A percentile compares a stretch with the other conserved stretches of the same genome.
Evolutionary conservation across 2,797 vertebrate genomes (phyloP).

Genomic region (Peromyscus eremicus): DNA sequence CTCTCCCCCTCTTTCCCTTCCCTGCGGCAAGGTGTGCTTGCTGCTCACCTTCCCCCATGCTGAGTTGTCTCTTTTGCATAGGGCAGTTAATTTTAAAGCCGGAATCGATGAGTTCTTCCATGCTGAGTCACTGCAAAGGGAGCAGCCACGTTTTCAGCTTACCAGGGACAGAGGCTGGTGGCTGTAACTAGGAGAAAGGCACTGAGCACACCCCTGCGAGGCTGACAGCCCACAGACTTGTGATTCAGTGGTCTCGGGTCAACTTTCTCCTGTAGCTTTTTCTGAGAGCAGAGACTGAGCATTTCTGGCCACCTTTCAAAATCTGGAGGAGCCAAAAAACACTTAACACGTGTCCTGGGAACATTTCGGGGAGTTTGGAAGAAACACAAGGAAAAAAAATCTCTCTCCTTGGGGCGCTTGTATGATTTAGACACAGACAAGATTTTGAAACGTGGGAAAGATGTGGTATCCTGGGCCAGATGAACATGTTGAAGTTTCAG

Average conservation of each 20-base stretch:
- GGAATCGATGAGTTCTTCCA: conserved; percentile 75
- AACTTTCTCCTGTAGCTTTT: neutral
- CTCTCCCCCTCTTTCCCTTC: conserved; percentile 70
- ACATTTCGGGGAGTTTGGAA: neutral
- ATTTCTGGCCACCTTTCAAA: conserved; percentile 34
- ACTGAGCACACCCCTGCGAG: conserved; percentile 56
- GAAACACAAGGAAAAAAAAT: conserved; percentile 51
- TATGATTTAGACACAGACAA: conserved; percentile 22
- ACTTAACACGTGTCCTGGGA: neutral
- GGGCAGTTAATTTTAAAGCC: conserved; percentile 81
- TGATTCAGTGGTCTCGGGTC: neutral
- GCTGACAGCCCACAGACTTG: conserved; percentile 3
- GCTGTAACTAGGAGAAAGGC: conserved; percentile 17
- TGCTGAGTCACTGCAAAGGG: conserved; percentile 75
- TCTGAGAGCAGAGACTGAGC: neutral
- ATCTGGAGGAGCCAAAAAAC: conserved; percentile 34
- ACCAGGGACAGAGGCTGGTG: neutral
- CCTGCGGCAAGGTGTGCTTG: conserved; percentile 77
- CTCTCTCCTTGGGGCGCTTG: neutral
- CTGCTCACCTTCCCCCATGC: conserved; percentile 53
- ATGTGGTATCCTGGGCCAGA: neutral
- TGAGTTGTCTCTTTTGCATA: conserved; percentile 73
- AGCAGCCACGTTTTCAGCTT: conserved; percentile 55
- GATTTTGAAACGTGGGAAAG: conserved; percentile 34
- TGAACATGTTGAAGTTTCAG: neutral